Conservation (phyloP, 1,140 invertebrate genomes). For the Drosophila ambigua region DNA sequence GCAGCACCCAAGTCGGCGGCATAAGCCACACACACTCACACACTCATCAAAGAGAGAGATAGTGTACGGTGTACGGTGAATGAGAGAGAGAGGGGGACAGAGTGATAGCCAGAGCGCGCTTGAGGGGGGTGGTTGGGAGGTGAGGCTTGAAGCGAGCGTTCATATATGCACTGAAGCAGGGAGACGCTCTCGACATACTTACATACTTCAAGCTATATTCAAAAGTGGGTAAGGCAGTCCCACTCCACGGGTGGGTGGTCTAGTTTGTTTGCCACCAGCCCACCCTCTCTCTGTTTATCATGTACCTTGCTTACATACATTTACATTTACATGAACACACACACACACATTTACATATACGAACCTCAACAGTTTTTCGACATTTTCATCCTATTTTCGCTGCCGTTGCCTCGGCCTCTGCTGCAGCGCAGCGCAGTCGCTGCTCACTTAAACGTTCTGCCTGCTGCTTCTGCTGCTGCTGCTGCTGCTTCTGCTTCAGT, state of each 20-base stretch:
- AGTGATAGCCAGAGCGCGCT: neutral
- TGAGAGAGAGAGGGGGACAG: neutral
- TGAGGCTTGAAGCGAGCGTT: conserved; percentile 34
- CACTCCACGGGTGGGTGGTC: too few species aligned
- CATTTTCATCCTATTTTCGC: conserved; percentile 76
- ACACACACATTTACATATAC: conserved; percentile 35
- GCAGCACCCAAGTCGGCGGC: conserved; percentile 69
- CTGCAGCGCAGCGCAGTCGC: conserved; percentile 7
- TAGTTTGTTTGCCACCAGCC: too few species aligned
- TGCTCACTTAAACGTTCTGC: conserved; percentile 29
- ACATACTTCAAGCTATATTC: conserved; percentile 32
- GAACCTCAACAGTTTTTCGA: conserved; percentile 77
- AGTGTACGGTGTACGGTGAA: neutral
- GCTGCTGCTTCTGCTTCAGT: conserved; percentile 32
- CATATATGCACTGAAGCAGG: conserved; percentile 72
- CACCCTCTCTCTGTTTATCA: too few species aligned
- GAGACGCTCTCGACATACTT: conserved; percentile 52
- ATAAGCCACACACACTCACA: conserved; percentile 54
- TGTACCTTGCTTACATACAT: neutral
- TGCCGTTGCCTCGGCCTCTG: conserved; percentile 17
- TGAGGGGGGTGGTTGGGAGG: conserved; percentile 11
- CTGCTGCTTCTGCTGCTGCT: conserved; percentile 34
- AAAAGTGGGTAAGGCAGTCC: conserved; percentile 23
- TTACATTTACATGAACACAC: neutral
- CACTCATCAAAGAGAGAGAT: conserved; percentile 9